These are phyloP conservation scores for Drosophila asahinai DNA, from an alignment of 1,140 invertebrate genomes.

Conservation along the genomic window DNA sequence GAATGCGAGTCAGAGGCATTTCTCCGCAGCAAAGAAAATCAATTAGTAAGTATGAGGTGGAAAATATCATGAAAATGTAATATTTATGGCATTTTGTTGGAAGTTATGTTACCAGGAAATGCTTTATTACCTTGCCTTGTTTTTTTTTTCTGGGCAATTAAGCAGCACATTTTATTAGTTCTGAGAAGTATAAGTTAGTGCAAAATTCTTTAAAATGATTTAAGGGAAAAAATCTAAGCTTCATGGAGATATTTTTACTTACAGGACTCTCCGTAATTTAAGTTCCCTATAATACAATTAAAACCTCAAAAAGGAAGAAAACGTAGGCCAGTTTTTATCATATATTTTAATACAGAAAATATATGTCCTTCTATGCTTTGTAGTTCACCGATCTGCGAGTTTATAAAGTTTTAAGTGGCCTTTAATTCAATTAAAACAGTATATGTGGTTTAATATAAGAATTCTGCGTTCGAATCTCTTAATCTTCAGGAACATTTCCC, in stretches of 20 bases:
- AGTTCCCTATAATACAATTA: neutral
- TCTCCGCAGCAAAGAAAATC: constrained; percentile 18
- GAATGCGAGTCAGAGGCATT: constrained; percentile 23
- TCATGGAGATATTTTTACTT: too few species aligned
- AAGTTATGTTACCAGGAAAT: neutral
- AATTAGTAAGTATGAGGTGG: constrained; percentile 13
- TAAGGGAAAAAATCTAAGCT: too few species aligned
- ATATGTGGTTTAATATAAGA: neutral
- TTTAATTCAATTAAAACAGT: neutral
- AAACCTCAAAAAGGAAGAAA: neutral
- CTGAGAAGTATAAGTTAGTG: neutral
- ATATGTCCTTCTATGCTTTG: neutral
- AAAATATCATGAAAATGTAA: constrained; percentile 7
- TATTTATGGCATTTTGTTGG: constrained; percentile 17
- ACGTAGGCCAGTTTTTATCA: neutral
- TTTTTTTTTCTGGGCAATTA: neutral
- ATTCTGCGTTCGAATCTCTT: neutral
- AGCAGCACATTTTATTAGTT: too few species aligned
- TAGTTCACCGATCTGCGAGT: neutral
- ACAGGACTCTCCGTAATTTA: neutral
- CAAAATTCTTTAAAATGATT: neutral
- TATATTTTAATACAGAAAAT: neutral
- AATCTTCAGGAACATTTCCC: neutral
- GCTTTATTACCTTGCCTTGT: neutral
- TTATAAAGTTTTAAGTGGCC: neutral